A percentile compares a stretch with the other conserved stretches of the same genome.
phyloP scores from a whole-genome alignment of 2,888 invertebrate genomes.

The Drosophila nigritarsus region DNA sequence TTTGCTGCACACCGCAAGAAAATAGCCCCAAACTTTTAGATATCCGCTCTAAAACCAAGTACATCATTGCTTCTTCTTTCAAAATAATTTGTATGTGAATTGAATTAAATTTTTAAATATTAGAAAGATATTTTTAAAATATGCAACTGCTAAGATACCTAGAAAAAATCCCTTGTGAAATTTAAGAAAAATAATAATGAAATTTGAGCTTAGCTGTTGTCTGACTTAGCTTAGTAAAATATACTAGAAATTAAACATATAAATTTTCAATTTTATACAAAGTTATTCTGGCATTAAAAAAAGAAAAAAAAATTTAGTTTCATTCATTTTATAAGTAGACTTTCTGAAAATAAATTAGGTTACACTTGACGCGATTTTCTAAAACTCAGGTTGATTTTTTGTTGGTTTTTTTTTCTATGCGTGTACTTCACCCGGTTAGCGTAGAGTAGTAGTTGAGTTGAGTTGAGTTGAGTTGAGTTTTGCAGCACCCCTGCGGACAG shows the following conservation, averaged over 20 bases:
- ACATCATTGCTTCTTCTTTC: not conserved
- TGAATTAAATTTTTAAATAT: accelerated
- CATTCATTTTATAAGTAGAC: not conserved
- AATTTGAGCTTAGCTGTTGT: not conserved
- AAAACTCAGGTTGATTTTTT: not conserved
- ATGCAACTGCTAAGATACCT: not conserved
- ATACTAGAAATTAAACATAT: not conserved
- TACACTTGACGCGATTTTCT: not conserved
- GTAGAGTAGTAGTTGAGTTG: not conserved
- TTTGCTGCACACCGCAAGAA: not conserved
- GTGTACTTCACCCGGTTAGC: not conserved
- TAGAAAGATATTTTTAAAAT: not conserved
- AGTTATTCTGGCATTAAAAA: not conserved
- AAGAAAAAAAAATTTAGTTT: accelerated
- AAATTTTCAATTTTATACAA: not conserved
- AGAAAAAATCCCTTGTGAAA: not conserved
- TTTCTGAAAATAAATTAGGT: not conserved
- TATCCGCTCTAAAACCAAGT: not conserved
- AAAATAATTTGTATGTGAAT: not conserved
- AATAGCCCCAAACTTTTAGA: not conserved
- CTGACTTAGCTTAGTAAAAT: not conserved
- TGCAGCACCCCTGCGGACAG: not conserved
- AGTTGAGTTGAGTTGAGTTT: constrained; percentile 5
- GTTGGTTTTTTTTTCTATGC: not conserved
- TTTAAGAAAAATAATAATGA: not conserved